These are phyloP conservation scores for Alsophila aescularia DNA, from an alignment of 2,888 invertebrate species.

Conservation along the genomic window DNA sequence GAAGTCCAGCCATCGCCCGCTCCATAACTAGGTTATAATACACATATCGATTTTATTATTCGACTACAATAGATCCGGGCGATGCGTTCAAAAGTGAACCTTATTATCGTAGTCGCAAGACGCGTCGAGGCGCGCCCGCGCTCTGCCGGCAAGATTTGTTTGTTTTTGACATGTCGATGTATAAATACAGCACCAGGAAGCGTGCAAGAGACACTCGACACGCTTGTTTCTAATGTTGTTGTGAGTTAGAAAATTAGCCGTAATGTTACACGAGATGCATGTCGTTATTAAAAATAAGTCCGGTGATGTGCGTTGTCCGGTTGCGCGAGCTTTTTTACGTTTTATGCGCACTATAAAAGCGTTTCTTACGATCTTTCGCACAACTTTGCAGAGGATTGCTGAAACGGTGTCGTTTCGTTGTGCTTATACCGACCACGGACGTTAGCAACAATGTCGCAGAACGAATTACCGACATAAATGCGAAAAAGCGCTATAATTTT, in stretches of 20 bases:
- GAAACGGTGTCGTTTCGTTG: conserved; percentile 1
- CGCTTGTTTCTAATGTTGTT: conserved; percentile 51
- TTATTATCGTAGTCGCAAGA: conserved; percentile 38
- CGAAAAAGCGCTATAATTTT: conserved; percentile 1
- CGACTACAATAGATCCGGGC: conserved; percentile 26
- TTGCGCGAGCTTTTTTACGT: conserved; percentile 14
- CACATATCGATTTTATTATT: conserved; percentile 19
- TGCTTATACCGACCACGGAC: conserved; percentile 6
- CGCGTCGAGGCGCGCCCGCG: conserved; percentile 29
- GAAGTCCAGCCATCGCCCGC: background rate
- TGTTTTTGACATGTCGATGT: conserved; percentile 78
- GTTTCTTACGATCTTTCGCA: conserved; percentile 4
- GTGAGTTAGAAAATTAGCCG: conserved; percentile 40
- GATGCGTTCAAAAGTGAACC: conserved; percentile 30
- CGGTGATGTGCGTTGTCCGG: conserved; percentile 22
- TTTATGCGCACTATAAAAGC: conserved; percentile 14
- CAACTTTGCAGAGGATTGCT: conserved; percentile 11
- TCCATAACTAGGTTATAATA: conserved; percentile 7
- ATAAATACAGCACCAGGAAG: conserved; percentile 80
- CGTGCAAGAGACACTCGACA: conserved; percentile 60
- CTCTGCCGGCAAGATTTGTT: conserved; percentile 71
- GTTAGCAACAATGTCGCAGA: conserved; percentile 4
- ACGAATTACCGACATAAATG: background rate
- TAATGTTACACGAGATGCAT: conserved; percentile 28
- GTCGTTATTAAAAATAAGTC: conserved; percentile 33